Base-by-base conservation (phyloP, 2,888 invertebrate species). In the Oeneis ivallda region DNA sequence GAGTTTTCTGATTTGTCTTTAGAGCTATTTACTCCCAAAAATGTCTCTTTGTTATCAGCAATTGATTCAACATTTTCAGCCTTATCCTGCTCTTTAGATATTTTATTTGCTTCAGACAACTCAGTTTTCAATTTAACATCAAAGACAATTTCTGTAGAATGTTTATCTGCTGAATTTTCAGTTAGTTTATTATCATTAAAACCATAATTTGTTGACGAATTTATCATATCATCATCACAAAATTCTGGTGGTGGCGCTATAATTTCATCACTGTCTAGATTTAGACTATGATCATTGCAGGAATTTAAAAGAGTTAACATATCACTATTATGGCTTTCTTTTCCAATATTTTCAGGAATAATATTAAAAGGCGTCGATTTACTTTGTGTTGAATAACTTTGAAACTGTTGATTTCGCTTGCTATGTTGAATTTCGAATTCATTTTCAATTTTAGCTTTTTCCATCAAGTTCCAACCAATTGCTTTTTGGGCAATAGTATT, bases 1-100 rank as follows among this genome's bases (percentile, higher is more conserved):
- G 60, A 11, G 34, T 67, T 50, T 50, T 68, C 70, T 67, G 70
- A 74, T 50, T 65, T 56, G 39, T 52, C 57, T 26, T 64, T 32
- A n/a, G 45, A 11, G 34, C 9, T 34, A 8, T 53, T 53, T 9
- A 9, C 26, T n/a, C 37, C 15, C 15, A 10, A 11, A 13, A 26
- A 5, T 13, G 26, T 26, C 26, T 50, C 26, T 5, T 50, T 34
- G 9, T 15, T 11, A 10, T 37, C 15, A 53, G 34, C 9, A 4
- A 32, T 34, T n/a, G 53, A 53, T 53, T 9, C 13, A 9, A 34
- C 15, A 53, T 53, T 34, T 37, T 53, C 32, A n/a, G 15, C 13
- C 11, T 50, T 26, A 13, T 13, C 26, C 41, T 11, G 13, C 5
- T 11, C 13, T 17, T 15, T 47, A 13, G 13, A 26, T 26, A 26